Conservation (phyloP, 2,888 invertebrate genomes). For the Troglohyphantes excavatus region DNA sequence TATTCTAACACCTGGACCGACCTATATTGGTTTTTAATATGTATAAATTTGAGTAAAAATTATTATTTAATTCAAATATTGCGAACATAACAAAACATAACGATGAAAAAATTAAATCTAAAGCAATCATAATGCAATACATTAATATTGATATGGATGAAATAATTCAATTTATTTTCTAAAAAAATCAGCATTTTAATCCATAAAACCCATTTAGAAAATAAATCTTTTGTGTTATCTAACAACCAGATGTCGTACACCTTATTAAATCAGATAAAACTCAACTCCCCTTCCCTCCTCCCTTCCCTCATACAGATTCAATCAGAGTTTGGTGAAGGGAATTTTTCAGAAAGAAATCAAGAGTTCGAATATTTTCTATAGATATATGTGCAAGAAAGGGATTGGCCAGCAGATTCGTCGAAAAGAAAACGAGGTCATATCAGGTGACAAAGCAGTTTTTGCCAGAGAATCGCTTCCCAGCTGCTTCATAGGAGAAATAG, state of each 20-base stretch:
- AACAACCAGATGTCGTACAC: background rate
- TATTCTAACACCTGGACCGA: too few relatives aligned
- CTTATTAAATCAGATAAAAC: background rate
- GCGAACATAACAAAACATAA: too few relatives aligned
- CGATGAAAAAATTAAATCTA: too few relatives aligned
- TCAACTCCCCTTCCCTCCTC: background rate
- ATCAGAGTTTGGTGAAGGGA: background rate
- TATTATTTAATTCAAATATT: too few relatives aligned
- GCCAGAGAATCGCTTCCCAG: constrained; percentile 41
- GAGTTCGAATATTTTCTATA: constrained; percentile 34
- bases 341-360: background rate
- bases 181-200: background rate
- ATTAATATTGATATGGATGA: too few relatives aligned
- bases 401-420: background rate
- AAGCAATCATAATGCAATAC: too few relatives aligned
- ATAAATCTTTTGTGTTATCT: background rate
- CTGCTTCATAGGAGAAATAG: constrained; percentile 6
- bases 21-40: too few relatives aligned
- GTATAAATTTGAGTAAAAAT: too few relatives aligned
- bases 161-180: too few relatives aligned
- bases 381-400: background rate
- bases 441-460: constrained; percentile 42
- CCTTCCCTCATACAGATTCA: constrained; percentile 28
- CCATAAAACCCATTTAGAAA: background rate
- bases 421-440: constrained; percentile 50